Conservation (phyloP, 2,888 invertebrate genomes). For the Lasius fuliginosus region DNA sequence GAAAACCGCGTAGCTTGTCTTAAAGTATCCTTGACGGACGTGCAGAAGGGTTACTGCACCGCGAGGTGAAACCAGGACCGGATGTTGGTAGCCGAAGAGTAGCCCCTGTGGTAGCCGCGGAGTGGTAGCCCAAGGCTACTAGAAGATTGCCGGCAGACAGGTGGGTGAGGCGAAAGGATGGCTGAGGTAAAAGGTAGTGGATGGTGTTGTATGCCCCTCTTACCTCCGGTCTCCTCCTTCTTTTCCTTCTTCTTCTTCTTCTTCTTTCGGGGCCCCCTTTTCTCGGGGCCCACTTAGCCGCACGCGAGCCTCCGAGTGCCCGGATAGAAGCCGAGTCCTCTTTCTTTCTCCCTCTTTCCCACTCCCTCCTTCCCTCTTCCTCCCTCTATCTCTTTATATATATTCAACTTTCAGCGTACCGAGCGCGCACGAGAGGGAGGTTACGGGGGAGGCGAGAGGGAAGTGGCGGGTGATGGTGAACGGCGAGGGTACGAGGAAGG, state of each 20-base stretch:
- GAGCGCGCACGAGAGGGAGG: constrained; percentile 67
- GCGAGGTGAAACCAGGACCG: constrained; percentile 78
- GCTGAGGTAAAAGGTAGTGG: constrained; percentile 78
- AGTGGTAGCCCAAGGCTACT: constrained; percentile 86
- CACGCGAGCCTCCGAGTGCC: constrained; percentile 84
- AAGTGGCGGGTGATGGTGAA: constrained; percentile 62
- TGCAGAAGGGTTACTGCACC: constrained; percentile 72
- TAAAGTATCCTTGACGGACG: constrained; percentile 67
- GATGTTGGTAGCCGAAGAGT: constrained; percentile 84
- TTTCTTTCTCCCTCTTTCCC: constrained; percentile 28
- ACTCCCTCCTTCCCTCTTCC: constrained; percentile 10
- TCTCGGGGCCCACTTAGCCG: constrained; percentile 84
- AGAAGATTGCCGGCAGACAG: constrained; percentile 86
- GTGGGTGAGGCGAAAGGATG: constrained; percentile 85
- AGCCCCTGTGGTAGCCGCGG: constrained; percentile 85
- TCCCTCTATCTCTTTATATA: constrained; percentile 54
- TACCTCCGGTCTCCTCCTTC: constrained; percentile 53
- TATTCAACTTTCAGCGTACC: constrained; percentile 69
- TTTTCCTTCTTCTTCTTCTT: constrained; percentile 65
- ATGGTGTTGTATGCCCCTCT: constrained; percentile 69
- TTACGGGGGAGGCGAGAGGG: constrained; percentile 38
- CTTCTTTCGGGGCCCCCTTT: constrained; percentile 78
- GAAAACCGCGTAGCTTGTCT: constrained; percentile 46
- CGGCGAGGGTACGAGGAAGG: constrained; percentile 13
- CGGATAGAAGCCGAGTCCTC: constrained; percentile 69